Conservation (phyloP, 2,888 invertebrate genomes). For the Tridacna gigas region DNA sequence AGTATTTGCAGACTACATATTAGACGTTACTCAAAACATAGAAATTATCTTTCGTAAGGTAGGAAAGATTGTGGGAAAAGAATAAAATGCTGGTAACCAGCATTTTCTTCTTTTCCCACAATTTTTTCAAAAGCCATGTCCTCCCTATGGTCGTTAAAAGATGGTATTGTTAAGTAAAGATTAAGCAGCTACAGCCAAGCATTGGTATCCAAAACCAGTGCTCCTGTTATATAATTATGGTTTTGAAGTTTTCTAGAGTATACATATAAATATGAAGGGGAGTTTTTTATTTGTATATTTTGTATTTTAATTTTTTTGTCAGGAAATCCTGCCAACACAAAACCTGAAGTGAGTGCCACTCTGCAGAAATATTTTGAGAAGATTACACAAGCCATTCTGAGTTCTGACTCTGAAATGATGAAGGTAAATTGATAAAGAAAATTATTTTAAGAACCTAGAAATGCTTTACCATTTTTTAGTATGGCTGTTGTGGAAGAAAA, state of each 20-base stretch:
- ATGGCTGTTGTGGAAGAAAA: no score
- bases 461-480: no score
- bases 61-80: not conserved
- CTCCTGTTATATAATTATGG: no score
- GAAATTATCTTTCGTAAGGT: not conserved
- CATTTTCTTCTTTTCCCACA: not conserved
- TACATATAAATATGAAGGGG: no score
- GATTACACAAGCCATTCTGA: constrained; percentile 83
- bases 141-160: not conserved
- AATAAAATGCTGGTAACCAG: not conserved
- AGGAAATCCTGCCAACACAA: constrained; percentile 29
- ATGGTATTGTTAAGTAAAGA: not conserved
- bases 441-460: no score
- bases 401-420: constrained; percentile 80
- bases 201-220: not conserved
- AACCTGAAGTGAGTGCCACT: constrained; percentile 73
- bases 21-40: not conserved
- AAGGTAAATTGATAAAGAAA: constrained; percentile 70
- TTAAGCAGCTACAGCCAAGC: no score
- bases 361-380: constrained; percentile 82
- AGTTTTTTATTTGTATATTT: no score
- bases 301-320: not conserved
- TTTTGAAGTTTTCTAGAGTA: no score
- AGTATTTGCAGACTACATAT: not conserved
- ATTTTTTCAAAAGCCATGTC: not conserved